Evolutionary conservation across 2,888 invertebrate genomes (phyloP).

Genomic region (Melanotus villosus): DNA sequence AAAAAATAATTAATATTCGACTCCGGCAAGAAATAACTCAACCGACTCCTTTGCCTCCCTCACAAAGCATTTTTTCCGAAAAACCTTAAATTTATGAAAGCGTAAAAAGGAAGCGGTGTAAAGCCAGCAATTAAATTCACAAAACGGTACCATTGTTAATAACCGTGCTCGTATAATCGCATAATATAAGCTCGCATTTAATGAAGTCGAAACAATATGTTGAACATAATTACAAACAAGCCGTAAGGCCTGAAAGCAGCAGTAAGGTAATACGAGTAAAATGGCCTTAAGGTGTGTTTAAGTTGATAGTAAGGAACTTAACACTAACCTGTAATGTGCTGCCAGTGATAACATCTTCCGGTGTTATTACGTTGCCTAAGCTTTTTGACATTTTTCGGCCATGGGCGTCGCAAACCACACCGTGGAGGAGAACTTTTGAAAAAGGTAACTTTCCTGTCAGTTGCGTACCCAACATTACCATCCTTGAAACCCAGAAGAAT

Average conservation of each 20-base stretch:
- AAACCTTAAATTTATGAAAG: constrained; percentile 8
- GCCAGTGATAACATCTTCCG: constrained; percentile 94
- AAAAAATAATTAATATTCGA: too few relatives aligned
- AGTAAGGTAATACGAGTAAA: background rate
- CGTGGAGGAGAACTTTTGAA: constrained; percentile 93
- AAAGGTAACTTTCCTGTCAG: constrained; percentile 94
- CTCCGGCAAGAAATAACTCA: too few relatives aligned
- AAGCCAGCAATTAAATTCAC: constrained; percentile 6
- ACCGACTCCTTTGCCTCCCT: too few relatives aligned
- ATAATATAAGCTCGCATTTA: too few relatives aligned
- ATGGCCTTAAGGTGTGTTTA: background rate
- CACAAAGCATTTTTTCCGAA: background rate
- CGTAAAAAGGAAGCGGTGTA: background rate
- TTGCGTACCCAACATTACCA: constrained; percentile 97
- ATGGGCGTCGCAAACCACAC: constrained; percentile 97
- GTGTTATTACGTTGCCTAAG: constrained; percentile 97
- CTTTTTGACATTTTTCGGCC: constrained; percentile 99
- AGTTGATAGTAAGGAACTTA: background rate
- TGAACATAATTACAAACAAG: constrained; percentile 15
- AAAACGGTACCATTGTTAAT: background rate
- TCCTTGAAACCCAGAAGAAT: constrained; percentile 99
- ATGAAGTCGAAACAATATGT: constrained; percentile 14
- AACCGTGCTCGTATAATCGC: background rate
- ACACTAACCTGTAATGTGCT: constrained; percentile 79
- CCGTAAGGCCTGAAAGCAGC: constrained; percentile 1